A percentile compares a stretch with the other conserved stretches of the same genome.
phyloP scores from a whole-genome alignment of 2,113 vertebrate species.

The Rhodinocichla rosea region DNA sequence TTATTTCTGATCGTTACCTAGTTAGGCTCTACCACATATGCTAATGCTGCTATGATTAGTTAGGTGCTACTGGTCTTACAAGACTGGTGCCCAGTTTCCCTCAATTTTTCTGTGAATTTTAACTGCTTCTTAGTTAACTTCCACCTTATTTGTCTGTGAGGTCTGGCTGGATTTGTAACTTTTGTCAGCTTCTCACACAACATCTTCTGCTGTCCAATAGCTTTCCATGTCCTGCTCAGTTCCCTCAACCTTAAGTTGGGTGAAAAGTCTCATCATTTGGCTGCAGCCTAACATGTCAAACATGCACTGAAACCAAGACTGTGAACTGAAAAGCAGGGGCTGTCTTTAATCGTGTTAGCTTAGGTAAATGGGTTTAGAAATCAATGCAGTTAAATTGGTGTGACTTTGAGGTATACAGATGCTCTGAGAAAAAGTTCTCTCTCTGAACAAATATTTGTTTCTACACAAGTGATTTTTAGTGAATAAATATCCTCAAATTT shows the following conservation, averaged over 20 bases:
- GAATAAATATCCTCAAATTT: not conserved
- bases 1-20: not conserved
- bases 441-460: not conserved
- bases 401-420: not conserved
- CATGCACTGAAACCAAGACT: not conserved
- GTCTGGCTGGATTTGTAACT: not conserved
- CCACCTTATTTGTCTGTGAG: not conserved
- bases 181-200: not conserved
- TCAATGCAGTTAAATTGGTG: not conserved
- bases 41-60: not conserved
- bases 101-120: not conserved
- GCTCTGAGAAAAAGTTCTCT: not conserved
- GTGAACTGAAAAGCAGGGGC: not conserved
- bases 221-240: not conserved
- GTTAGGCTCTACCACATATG: not conserved
- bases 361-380: not conserved
- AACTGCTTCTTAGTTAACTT: not conserved
- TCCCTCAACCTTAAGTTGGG: not conserved
- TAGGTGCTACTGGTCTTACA: not conserved
- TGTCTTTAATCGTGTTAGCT: not conserved
- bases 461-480: not conserved
- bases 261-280: not conserved
- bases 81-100: not conserved
- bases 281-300: not conserved
- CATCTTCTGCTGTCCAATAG: not conserved